Conservation (phyloP, 2,888 invertebrate genomes). For the Xestia xanthographa region DNA sequence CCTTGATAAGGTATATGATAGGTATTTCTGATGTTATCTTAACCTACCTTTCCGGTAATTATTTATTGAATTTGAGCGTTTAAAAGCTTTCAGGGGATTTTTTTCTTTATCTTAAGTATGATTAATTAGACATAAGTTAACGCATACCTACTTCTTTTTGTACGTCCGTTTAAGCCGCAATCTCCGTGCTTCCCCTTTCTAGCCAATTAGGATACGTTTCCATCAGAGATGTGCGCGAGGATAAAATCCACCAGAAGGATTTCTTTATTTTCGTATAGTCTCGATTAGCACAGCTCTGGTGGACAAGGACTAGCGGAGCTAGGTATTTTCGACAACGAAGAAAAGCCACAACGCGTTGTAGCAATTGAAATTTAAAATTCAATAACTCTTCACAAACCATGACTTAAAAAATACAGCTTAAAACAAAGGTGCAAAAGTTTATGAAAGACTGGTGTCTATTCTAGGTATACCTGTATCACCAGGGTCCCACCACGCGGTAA, state of each 20-base stretch:
- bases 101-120: constrained; percentile 21
- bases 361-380: background rate
- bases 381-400: too few relatives aligned
- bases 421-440: too few relatives aligned
- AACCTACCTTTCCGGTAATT: background rate
- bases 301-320: background rate
- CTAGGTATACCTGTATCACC: too few relatives aligned
- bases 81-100: constrained; percentile 1
- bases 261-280: background rate
- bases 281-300: background rate
- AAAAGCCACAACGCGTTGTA: background rate
- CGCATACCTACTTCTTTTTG: background rate
- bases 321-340: background rate
- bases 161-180: background rate
- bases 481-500: too few relatives aligned
- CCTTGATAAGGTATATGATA: background rate
- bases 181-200: background rate
- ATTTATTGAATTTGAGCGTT: constrained; percentile 1
- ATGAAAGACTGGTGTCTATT: too few relatives aligned
- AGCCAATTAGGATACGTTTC: background rate
- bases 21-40: constrained; percentile 11
- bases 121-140: constrained; percentile 8
- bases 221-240: background rate
- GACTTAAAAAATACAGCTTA: too few relatives aligned
- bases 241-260: background rate